These are phyloP conservation scores for Drosophila triauraria DNA, from an alignment of 1,140 invertebrate genomes.

Conservation along the genomic window DNA sequence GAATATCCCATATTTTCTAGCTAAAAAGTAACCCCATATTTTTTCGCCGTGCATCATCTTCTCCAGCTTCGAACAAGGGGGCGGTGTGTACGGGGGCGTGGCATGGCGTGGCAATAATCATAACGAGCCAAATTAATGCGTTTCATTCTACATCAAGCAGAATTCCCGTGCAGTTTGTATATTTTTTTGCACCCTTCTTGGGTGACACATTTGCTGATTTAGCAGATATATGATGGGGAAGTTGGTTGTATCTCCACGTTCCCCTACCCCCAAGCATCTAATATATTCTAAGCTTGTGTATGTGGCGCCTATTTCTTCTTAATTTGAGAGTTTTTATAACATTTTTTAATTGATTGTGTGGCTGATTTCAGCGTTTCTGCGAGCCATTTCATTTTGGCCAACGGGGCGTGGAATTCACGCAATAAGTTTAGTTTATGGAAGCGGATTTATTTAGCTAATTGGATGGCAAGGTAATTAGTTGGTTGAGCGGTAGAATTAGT, in stretches of 20 bases:
- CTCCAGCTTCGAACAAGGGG: slow-evolving; percentile 15
- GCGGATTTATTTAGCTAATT: slow-evolving; percentile 54
- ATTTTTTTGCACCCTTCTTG: slow-evolving; percentile 15
- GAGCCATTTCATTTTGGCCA: slow-evolving; percentile 69
- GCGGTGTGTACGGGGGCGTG: slow-evolving; percentile 11
- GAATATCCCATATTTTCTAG: too few species aligned
- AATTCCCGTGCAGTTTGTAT: slow-evolving; percentile 72
- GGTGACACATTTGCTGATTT: slow-evolving; percentile 81
- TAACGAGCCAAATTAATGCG: slow-evolving; percentile 84
- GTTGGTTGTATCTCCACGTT: not conserved
- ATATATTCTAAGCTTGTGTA: slow-evolving; percentile 34
- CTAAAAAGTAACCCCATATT: not conserved
- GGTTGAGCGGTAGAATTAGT: slow-evolving; percentile 12
- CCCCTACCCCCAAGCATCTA: slow-evolving; percentile 42
- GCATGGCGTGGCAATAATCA: slow-evolving; percentile 79
- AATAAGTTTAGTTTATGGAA: slow-evolving; percentile 17
- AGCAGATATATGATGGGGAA: slow-evolving; percentile 12
- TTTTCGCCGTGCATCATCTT: not conserved
- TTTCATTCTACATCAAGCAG: slow-evolving; percentile 83
- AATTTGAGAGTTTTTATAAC: slow-evolving; percentile 23
- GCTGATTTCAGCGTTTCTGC: slow-evolving; percentile 62
- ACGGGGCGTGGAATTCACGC: slow-evolving; percentile 55
- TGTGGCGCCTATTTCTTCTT: slow-evolving; percentile 35
- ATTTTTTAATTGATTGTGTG: slow-evolving; percentile 78
- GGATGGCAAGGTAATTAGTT: slow-evolving; percentile 50